Base-by-base conservation (phyloP, 2,797 vertebrate species). In the Nothura maculosa region DNA sequence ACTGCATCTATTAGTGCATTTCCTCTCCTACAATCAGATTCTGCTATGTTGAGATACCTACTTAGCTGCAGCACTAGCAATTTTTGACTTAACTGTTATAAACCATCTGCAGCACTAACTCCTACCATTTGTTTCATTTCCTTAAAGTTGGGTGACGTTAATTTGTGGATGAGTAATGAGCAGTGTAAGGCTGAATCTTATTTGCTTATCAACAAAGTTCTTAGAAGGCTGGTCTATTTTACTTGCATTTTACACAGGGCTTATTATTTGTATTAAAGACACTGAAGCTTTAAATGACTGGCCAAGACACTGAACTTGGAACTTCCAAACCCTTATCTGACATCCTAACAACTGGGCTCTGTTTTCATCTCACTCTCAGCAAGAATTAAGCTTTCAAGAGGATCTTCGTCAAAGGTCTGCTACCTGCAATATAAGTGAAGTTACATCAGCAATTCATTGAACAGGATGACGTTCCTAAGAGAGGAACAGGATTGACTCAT, bases 391-490 rank as follows among this genome's bases (percentile, higher is more conserved):
- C 7, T 30, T 66, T 62, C 21, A 42, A 40, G 48, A 28, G 61
- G 79, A 6, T 81, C 50, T 69, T 50, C 27, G 66, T 32, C 68
- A 58, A n/a, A 73, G 30, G 60, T 74, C 40, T 75, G n/a, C 28
- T 62, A 76, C 12, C 32, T 54, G 52, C 57, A 67, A 34, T 25
- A 81, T 20, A 63, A 79, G 66, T 18, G 24, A 91, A 50, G 34
- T 81, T 50, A 87, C 50, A 77, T 85, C 85, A 95, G 32, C 73
- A 82, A 93, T 45, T 77, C 76, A 85, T 30, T 28, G 12, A 75
- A 68, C 45, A 85, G 15, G 21, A 74, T 61, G 30, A 72, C 5
- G 0, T n/a, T 58, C 58, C 34, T 36, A 36, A 38, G 22, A 58
- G 40, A 24, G 42, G 45, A 95, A 93, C 11, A 9, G 40, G 50